These are phyloP conservation scores for Itoplectis maculator DNA, from an alignment of 2,888 invertebrate genomes.

Conservation along the genomic window DNA sequence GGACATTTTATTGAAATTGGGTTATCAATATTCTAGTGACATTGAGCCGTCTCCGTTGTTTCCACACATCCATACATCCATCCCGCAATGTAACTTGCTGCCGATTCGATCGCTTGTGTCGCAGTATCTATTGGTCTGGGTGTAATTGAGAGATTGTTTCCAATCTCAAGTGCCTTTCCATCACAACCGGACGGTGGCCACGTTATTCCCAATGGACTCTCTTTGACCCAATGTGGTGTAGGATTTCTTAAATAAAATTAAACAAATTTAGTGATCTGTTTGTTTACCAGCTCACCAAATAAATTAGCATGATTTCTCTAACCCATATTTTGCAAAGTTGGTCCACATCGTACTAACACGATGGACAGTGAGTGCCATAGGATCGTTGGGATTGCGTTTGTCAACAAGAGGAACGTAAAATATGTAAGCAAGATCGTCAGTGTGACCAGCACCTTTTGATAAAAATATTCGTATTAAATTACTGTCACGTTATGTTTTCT, in stretches of 20 bases:
- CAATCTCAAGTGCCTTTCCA: constrained; percentile 5
- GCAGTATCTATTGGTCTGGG: neutral
- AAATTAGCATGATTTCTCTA: neutral
- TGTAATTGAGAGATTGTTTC: neutral
- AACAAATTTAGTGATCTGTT: too few species aligned
- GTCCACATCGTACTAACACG: constrained; percentile 40
- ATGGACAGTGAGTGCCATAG: constrained; percentile 6
- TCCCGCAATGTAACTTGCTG: neutral
- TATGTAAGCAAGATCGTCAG: constrained; percentile 27
- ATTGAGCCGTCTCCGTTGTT: neutral
- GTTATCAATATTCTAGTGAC: neutral
- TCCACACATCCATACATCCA: neutral
- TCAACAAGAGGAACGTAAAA: constrained; percentile 15
- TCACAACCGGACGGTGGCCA: constrained; percentile 1
- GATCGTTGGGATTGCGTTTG: constrained; percentile 30
- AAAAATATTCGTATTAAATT: neutral
- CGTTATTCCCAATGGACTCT: neutral
- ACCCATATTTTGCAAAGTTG: constrained; percentile 59
- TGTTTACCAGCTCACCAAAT: neutral
- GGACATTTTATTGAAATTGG: neutral
- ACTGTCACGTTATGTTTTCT: neutral
- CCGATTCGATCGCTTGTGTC: neutral
- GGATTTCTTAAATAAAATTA: neutral
- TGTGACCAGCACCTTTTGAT: constrained; percentile 28
- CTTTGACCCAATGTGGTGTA: neutral